Evolutionary conservation across 2,888 invertebrate genomes (phyloP).

Genomic region (Camponotus fellah): DNA sequence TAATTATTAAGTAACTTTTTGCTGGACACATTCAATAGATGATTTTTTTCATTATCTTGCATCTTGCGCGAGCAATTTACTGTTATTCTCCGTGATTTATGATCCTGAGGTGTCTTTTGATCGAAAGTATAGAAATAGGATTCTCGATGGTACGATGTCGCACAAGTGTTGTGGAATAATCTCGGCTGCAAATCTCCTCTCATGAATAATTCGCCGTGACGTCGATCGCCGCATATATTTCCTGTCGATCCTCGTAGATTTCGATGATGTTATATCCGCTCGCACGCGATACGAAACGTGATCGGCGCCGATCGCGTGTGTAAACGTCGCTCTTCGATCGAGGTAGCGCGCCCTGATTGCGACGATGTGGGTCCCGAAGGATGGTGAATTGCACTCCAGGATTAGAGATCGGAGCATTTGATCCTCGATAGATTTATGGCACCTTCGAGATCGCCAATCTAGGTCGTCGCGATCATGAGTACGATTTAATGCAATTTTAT

Average conservation of each 20-base stretch:
- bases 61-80: slow-evolving; percentile 50
- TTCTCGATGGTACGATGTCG: slow-evolving; percentile 65
- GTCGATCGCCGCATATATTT: slow-evolving; percentile 64
- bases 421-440: slow-evolving; percentile 43
- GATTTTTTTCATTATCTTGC: neutral
- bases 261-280: slow-evolving; percentile 43
- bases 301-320: slow-evolving; percentile 61
- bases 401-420: slow-evolving; percentile 45
- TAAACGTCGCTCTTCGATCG: slow-evolving; percentile 57
- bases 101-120: slow-evolving; percentile 49
- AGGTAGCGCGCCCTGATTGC: slow-evolving; percentile 14
- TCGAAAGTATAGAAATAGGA: slow-evolving; percentile 61
- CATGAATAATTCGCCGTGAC: slow-evolving; percentile 72
- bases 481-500: slow-evolving; percentile 34
- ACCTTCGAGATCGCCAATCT: slow-evolving; percentile 3
- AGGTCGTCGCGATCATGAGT: slow-evolving; percentile 3
- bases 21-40: slow-evolving; percentile 2
- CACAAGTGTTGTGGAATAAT: slow-evolving; percentile 68
- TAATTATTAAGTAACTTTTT: slow-evolving; percentile 5
- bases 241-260: slow-evolving; percentile 41
- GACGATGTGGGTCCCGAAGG: slow-evolving; percentile 31
- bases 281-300: slow-evolving; percentile 47
- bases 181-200: slow-evolving; percentile 68
- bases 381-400: slow-evolving; percentile 8
- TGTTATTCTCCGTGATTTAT: slow-evolving; percentile 65